These are phyloP conservation scores for Saccostrea glomerata DNA, from an alignment of 1,140 invertebrate species.

Conservation along the genomic window DNA sequence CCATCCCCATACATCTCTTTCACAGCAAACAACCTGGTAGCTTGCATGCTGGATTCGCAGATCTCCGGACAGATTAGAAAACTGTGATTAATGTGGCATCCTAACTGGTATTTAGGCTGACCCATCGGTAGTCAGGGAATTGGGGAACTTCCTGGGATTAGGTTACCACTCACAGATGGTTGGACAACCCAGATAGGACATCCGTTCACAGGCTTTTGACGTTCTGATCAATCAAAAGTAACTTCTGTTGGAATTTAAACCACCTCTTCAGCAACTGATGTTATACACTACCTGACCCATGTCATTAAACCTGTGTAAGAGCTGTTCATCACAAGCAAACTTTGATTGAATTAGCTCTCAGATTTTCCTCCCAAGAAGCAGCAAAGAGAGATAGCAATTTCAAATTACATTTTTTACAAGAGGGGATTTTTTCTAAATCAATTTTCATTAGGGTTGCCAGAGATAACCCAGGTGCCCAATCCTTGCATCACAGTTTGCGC, in stretches of 20 bases:
- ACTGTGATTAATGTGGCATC: background rate
- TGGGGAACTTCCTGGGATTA: background rate
- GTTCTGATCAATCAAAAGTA: slow-evolving; percentile 4
- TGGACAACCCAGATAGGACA: background rate
- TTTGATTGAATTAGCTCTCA: background rate
- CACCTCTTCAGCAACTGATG: background rate
- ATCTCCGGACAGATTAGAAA: slow-evolving; percentile 18
- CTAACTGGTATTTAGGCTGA: slow-evolving; percentile 9
- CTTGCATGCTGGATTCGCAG: slow-evolving; percentile 10
- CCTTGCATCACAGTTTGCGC: background rate
- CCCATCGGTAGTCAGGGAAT: background rate
- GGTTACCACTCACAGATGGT: background rate
- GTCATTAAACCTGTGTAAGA: slow-evolving; percentile 16
- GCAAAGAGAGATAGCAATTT: background rate
- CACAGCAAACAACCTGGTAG: slow-evolving; percentile 22
- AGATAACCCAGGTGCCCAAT: slow-evolving; percentile 11
- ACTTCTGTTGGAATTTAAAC: slow-evolving; percentile 16
- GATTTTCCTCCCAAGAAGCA: background rate
- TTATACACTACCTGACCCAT: background rate
- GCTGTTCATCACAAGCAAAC: slow-evolving; percentile 14
- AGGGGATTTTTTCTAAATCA: background rate
- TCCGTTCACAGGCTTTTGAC: slow-evolving; percentile 3
- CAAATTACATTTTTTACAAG: background rate
- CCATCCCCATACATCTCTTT: slow-evolving; percentile 23
- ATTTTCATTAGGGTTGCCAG: slow-evolving; percentile 1